phyloP scores from a whole-genome alignment of 2,888 invertebrate species.

The Adelognathus sp. region DNA sequence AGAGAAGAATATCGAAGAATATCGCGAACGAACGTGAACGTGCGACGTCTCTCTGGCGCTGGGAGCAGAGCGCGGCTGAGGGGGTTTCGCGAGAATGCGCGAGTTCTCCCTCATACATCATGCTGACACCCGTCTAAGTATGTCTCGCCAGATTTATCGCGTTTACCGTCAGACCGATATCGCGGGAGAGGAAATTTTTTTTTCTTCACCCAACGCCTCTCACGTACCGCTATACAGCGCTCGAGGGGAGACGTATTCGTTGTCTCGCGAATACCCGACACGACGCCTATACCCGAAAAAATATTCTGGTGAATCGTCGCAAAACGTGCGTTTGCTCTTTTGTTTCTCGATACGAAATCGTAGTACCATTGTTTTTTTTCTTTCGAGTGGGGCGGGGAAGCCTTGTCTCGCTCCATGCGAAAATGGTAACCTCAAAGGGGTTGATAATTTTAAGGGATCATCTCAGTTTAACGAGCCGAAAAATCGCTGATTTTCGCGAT shows the following conservation, averaged over 20 bases:
- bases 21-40: slow-evolving; percentile 39
- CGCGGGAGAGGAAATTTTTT: slow-evolving; percentile 60
- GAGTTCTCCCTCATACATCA: slow-evolving; percentile 75
- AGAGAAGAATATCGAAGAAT: slow-evolving; percentile 56
- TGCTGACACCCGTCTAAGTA: slow-evolving; percentile 75
- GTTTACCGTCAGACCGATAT: slow-evolving; percentile 75
- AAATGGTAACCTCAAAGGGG: too few species aligned
- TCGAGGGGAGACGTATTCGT: slow-evolving; percentile 23
- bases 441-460: too few species aligned
- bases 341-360: too few species aligned
- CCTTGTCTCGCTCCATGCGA: too few species aligned
- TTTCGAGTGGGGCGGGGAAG: too few species aligned
- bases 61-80: slow-evolving; percentile 56
- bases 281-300: slow-evolving; percentile 25
- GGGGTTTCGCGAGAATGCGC: slow-evolving; percentile 62
- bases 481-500: too few species aligned
- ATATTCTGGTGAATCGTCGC: not conserved
- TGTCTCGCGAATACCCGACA: slow-evolving; percentile 4
- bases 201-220: slow-evolving; percentile 23
- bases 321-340: too few species aligned
- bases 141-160: slow-evolving; percentile 77
- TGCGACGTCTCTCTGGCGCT: slow-evolving; percentile 52
- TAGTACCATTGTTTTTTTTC: too few species aligned
- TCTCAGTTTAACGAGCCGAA: too few species aligned
- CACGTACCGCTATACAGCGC: slow-evolving; percentile 39